Percentiles rank a stretch among this genome's conserved stretches.
phyloP scores from a whole-genome alignment of 2,797 vertebrate genomes.

The Basileuterus tristriatus region DNA sequence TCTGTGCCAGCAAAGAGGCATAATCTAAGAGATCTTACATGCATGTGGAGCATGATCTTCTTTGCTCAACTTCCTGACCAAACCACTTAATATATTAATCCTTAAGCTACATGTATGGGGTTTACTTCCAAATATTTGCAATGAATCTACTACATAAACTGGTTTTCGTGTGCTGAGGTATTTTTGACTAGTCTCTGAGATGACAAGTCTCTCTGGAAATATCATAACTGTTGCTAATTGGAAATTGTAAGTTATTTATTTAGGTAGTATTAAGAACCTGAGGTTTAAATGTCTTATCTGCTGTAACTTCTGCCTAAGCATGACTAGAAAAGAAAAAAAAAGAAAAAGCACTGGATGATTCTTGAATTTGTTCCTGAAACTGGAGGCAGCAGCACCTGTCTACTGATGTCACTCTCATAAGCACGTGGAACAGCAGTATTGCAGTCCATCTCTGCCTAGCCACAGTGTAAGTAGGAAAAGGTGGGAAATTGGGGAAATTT shows the following conservation, averaged over 20 bases:
- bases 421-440: rapidly evolving
- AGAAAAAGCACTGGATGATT: background rate
- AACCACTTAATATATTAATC: background rate
- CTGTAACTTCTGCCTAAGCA: background rate
- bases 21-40: background rate
- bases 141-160: background rate
- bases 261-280: background rate
- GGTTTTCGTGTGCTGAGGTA: background rate
- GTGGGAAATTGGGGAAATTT: background rate
- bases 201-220: background rate
- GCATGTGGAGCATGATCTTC: background rate
- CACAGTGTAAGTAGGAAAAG: background rate
- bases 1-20: background rate
- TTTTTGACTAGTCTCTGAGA: background rate
- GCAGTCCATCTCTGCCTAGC: background rate
- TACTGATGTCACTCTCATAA: background rate
- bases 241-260: background rate
- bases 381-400: background rate
- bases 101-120: background rate
- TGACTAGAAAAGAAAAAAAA: background rate
- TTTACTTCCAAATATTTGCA: background rate
- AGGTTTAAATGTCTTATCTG: background rate
- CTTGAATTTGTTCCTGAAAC: background rate
- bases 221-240: background rate
- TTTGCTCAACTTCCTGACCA: background rate